Evolutionary conservation across 2,797 vertebrate species (phyloP), one percentile per base, ranked within the genome.

Genomic region (Hippocampus kuda): DNA sequence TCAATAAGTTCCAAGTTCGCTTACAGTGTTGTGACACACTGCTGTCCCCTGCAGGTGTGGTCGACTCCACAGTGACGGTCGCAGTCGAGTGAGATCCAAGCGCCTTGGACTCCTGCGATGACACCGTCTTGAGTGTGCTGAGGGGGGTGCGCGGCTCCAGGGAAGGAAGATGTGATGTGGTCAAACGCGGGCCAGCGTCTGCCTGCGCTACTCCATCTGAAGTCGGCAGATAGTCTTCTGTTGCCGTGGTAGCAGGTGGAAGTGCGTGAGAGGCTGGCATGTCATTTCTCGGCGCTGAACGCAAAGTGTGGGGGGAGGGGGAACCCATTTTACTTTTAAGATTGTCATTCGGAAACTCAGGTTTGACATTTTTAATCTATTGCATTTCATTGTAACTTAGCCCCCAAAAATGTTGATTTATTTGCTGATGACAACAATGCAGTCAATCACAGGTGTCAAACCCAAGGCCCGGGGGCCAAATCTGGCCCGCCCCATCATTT

Each of bases 1-100:
- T 2, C 6, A 49, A 49, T 18, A 51, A 22, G 10, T 60, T 20
- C 3, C 2, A 5, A 41, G 34, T 30, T 18, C 5, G 63, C 95
- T 94, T 86, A 98, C 96, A 95, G 86, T 95, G 95, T 70, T 96
- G 94, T 12, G 94, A 98, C 67, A 96, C 85, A 81, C 94, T 97
- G 89, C 92, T 95, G 87, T 93, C 93, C 69, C 91, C 93, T 5
- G 90, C 90, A 53, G 91, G 88, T 2, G 88, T 90, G 66, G 89
- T 89, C 75, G 86, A 89, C 20, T 86, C 75, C 53, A 86, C 82
- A 78, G 70, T 81, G 15, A 85, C 75, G 11, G 65, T 70, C 77
- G 85, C 88, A 0, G 69, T 85, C 54, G 83, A 77, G 71, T 87
- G 80, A 53, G 87, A 83, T 53, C 83, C 85, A 63, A 75, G 11